phyloP scores from a whole-genome alignment of 2,888 invertebrate genomes.

The Notodonta ziczac region DNA sequence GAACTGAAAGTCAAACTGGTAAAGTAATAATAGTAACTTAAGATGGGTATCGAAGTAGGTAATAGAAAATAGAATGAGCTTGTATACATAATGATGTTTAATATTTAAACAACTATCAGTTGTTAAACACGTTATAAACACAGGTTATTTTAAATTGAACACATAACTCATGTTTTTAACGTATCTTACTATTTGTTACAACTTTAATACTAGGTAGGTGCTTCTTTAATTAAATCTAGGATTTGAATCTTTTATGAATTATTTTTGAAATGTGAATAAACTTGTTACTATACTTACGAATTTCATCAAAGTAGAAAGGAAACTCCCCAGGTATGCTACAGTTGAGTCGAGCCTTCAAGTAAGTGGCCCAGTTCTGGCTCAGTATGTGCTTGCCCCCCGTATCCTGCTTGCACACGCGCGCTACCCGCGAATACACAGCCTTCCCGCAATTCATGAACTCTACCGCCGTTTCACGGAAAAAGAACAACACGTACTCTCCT shows the following conservation, averaged over 20 bases:
- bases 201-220: too few species aligned
- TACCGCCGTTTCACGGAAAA: conserved; percentile 89
- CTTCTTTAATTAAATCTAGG: too few species aligned
- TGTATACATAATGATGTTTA: too few species aligned
- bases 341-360: conserved; percentile 87
- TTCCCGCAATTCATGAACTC: conserved; percentile 89
- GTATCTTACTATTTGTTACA: too few species aligned
- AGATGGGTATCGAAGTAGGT: too few species aligned
- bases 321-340: conserved; percentile 90
- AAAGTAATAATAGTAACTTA: too few species aligned
- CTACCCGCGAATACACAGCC: conserved; percentile 89
- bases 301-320: conserved; percentile 91
- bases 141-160: too few species aligned
- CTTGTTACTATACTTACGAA: conserved; percentile 79
- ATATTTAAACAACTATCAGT: too few species aligned
- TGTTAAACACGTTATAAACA: too few species aligned
- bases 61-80: too few species aligned
- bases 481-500: conserved; percentile 88
- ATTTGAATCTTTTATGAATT: too few species aligned
- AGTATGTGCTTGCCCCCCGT: conserved; percentile 87
- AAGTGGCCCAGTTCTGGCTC: conserved; percentile 88
- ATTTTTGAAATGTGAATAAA: not conserved
- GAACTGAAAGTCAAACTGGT: conserved; percentile 6
- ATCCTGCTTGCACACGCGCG: conserved; percentile 89
- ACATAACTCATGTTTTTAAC: too few species aligned